Percentiles rank a stretch among this genome's conserved stretches.
Evolutionary conservation across 2,797 vertebrate genomes (phyloP).

Genomic region (Austrolebias charrua): DNA sequence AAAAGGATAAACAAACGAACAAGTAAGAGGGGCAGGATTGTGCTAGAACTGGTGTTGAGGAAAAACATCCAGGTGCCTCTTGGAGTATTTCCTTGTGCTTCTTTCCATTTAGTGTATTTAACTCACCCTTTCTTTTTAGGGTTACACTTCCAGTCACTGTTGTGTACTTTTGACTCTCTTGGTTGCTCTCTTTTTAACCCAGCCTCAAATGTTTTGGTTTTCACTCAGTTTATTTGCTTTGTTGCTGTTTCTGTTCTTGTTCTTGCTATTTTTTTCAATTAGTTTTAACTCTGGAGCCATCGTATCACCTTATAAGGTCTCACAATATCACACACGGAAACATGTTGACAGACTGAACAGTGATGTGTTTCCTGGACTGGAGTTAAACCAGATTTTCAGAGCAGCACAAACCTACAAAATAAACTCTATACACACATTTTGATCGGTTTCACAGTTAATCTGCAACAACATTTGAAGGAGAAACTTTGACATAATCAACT

Average conservation of each 20-base stretch:
- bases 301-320: conserved; percentile 63
- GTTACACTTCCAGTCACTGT: conserved; percentile 12
- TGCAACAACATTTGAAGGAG: conserved; percentile 1
- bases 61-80: too few relatives aligned
- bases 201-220: conserved; percentile 14
- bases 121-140: conserved; percentile 9
- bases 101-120: neutral
- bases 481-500: conserved; percentile 6
- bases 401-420: neutral
- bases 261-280: conserved; percentile 1
- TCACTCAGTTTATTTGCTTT: conserved; percentile 9
- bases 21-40: too few relatives aligned
- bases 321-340: conserved; percentile 29
- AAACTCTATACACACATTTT: conserved; percentile 13
- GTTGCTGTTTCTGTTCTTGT: conserved; percentile 8
- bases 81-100: neutral
- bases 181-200: conserved; percentile 5
- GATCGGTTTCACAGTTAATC: conserved; percentile 36
- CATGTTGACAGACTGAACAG: conserved; percentile 43
- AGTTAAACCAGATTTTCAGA: conserved; percentile 63
- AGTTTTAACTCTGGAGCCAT: conserved; percentile 24
- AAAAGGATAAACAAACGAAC: too few relatives aligned
- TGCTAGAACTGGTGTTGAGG: too few relatives aligned
- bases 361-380: conserved; percentile 53
- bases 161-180: conserved; percentile 9